phyloP scores from a whole-genome alignment of 2,113 vertebrate species.

The Azemiops feae region DNA sequence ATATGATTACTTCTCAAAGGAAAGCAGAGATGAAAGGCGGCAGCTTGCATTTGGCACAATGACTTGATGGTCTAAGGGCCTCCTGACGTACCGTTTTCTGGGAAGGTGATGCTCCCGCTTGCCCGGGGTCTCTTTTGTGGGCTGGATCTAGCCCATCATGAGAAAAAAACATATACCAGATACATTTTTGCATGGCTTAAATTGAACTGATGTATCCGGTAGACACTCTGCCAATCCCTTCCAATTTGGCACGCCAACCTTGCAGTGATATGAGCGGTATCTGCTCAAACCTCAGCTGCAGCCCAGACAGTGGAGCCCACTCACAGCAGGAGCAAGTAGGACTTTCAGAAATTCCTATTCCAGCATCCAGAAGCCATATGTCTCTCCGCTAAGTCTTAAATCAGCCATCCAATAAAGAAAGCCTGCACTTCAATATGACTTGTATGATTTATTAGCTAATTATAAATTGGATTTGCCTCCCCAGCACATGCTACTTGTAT shows the following conservation, averaged over 20 bases:
- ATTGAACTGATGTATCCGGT: neutral
- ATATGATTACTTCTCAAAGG: slow-evolving; percentile 21
- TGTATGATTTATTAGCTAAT: neutral
- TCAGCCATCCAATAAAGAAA: neutral
- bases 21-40: neutral
- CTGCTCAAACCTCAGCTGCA: neutral
- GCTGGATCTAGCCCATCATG: neutral
- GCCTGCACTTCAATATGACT: neutral
- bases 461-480: neutral
- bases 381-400: neutral
- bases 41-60: neutral
- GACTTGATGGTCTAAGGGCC: neutral
- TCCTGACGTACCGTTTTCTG: neutral
- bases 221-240: neutral
- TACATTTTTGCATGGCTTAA: neutral
- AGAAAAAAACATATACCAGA: neutral
- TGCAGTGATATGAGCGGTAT: neutral
- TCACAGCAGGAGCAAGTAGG: neutral
- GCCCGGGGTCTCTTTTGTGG: neutral
- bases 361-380: neutral
- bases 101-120: neutral
- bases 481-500: neutral
- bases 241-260: neutral
- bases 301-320: neutral
- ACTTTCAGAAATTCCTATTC: neutral